Evolutionary conservation across 2,113 vertebrate genomes (phyloP), one percentile per base, ranked within the genome.

Genomic region (Nymphicus hollandicus): DNA sequence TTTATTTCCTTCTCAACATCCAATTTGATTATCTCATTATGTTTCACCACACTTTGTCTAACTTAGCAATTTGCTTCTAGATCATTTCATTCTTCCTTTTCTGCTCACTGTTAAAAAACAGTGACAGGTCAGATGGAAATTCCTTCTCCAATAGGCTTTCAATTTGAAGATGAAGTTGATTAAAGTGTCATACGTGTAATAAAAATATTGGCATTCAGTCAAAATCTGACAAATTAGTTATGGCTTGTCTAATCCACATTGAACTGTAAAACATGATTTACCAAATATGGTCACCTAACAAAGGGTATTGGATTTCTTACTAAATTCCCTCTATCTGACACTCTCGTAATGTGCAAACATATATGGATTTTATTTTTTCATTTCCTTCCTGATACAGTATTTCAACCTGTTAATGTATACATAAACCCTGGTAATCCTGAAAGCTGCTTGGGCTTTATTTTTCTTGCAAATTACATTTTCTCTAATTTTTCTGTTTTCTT

Each of bases 201-300:
- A 91, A 93, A 80, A 88, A 65, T 82, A 87, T n/a, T 95, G 91
- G 85, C 85, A 71, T 90, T 92, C 83, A 82, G 56, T 97, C 96
- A 94, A 90, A 92, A 84, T 33, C 88, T 86, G 83, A 94, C 93
- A 94, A 93, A 96, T 94, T 88, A 89, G 83, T 92, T 96, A 90
- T 81, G 77, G 83, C 86, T 93, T 85, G 69, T 81, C 73, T 92
- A 96, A 96, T 95, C 80, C 95, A 92, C n/a, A 10, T 91, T 76
- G 72, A 78, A 16, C 82, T 87, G 71, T 91, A 94, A 92, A 96
- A 92, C 83, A 87, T 17, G 69, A 91, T 86, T 96, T 91, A 91
- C 65, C 13, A 84, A 66, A 93, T 52, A 68, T 2, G 0, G 46
- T 78, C 65, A 68, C 61, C 86, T 93, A 92, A 92, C 82, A 96